Evolutionary conservation across 2,797 vertebrate species (phyloP).

Genomic region (Pseudotriccus pelzelni): DNA sequence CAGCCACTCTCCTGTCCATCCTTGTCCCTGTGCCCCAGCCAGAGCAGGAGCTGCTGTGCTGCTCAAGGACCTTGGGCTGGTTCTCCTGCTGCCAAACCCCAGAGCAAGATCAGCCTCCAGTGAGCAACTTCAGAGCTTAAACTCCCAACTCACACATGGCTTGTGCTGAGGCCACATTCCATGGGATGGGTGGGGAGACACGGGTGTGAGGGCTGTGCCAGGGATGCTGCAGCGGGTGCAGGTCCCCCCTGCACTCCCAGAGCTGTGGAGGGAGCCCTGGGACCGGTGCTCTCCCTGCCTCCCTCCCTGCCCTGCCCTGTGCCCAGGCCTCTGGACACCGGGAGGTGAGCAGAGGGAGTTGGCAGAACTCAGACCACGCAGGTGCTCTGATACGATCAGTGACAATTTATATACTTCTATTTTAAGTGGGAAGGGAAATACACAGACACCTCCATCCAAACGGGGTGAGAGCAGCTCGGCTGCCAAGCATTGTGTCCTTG

Average conservation of each 20-base stretch:
- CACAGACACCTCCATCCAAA: constrained; percentile 35
- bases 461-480: background rate
- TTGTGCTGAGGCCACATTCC: background rate
- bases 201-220: background rate
- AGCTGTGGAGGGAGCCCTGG: background rate
- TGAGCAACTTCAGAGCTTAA: background rate
- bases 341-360: background rate
- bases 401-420: background rate
- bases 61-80: background rate
- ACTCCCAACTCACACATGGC: background rate
- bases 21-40: background rate
- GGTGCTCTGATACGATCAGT: background rate
- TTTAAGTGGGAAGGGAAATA: constrained; percentile 10
- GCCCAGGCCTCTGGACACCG: background rate
- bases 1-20: background rate
- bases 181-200: background rate
- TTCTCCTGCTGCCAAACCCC: background rate
- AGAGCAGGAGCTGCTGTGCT: background rate
- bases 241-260: background rate
- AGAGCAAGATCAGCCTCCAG: fast-evolving
- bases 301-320: fast-evolving
- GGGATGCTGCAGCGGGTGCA: background rate
- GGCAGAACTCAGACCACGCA: background rate
- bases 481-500: constrained; percentile 38
- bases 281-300: background rate